Evolutionary conservation across 1,140 invertebrate species (phyloP).

Genomic region (Hylyphantes graminicola): DNA sequence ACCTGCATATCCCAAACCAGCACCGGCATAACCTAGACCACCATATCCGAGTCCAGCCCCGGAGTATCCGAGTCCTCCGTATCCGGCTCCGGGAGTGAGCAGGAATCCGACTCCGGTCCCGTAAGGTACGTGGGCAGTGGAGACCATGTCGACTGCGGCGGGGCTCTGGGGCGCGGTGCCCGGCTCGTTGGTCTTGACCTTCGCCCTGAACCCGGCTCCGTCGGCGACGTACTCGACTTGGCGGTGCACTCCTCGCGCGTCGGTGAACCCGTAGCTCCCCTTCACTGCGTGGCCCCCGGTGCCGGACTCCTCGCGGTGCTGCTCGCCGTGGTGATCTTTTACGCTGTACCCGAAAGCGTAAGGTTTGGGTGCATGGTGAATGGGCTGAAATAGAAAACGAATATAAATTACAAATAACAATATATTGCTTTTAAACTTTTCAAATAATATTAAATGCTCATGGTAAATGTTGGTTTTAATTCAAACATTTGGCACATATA

Average conservation of each 20-base stretch:
- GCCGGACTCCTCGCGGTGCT: constrained; percentile 20
- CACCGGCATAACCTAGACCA: constrained; percentile 6
- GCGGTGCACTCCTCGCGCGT: constrained; percentile 12
- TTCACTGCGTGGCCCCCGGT: constrained; percentile 6
- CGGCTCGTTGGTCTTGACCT: constrained; percentile 31
- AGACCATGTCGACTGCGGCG: constrained; percentile 20
- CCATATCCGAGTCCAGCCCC: not conserved
- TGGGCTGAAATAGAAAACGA: too few species aligned
- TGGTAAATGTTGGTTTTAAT: too few species aligned
- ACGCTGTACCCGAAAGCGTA: constrained; percentile 32
- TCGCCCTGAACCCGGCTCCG: constrained; percentile 15
- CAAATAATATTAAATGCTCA: too few species aligned
- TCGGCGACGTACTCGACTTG: constrained; percentile 39
- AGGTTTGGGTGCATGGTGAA: constrained; percentile 31
- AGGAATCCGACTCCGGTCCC: too few species aligned
- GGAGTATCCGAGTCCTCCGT: not conserved
- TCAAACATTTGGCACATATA: too few species aligned
- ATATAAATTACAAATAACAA: too few species aligned
- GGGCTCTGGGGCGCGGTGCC: constrained; percentile 21
- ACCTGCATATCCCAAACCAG: not conserved
- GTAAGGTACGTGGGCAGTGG: not conserved
- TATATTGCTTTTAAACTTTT: too few species aligned
- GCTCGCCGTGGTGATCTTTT: constrained; percentile 27
- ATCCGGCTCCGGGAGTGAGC: too few species aligned
- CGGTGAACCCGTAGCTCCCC: constrained; percentile 27